These are phyloP conservation scores for Indicator indicator DNA, from an alignment of 2,113 vertebrate genomes.

Conservation along the genomic window DNA sequence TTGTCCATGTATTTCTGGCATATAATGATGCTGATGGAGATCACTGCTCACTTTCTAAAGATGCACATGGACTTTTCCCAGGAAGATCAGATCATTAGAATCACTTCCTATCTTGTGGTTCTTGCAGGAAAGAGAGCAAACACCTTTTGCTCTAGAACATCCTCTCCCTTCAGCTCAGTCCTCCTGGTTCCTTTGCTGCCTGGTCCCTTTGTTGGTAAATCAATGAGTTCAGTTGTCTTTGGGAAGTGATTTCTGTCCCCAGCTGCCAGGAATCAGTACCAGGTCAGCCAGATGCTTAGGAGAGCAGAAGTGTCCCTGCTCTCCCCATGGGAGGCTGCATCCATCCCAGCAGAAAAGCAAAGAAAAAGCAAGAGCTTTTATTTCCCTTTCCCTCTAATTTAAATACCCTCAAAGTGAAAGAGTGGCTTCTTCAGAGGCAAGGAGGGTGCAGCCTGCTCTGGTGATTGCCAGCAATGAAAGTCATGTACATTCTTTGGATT, in stretches of 20 bases:
- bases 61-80: background rate
- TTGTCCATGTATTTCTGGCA: background rate
- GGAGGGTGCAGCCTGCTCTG: background rate
- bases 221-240: background rate
- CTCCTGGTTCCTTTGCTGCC: background rate
- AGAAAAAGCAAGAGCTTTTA: background rate
- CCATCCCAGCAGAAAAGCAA: background rate
- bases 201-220: background rate
- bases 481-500: background rate
- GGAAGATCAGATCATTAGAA: background rate
- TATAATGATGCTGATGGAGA: background rate
- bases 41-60: background rate
- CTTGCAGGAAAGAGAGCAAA: background rate
- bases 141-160: background rate
- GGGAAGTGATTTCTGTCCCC: background rate
- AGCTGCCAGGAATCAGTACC: background rate
- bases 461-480: background rate
- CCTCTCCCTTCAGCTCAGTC: background rate
- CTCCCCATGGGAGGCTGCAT: background rate
- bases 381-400: background rate
- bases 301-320: background rate
- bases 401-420: background rate
- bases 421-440: background rate
- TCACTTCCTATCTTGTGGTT: accelerated
- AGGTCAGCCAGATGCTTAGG: background rate